Conservation (phyloP, 2,113 vertebrate genomes). For the Athene cunicularia region DNA sequence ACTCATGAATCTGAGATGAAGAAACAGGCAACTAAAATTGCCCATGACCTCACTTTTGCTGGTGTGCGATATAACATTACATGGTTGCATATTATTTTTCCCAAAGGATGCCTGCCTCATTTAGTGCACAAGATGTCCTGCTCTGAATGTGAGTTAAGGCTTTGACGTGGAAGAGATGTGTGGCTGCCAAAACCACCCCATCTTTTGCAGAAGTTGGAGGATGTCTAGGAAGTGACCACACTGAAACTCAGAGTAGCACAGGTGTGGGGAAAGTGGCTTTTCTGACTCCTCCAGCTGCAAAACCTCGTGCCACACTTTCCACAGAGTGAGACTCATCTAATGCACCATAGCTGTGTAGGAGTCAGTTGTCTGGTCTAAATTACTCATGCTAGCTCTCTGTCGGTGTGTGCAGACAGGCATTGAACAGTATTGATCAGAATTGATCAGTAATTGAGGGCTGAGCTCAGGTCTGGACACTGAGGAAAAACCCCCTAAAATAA, state of each 20-base stretch:
- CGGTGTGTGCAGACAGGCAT: neutral
- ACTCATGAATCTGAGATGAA: neutral
- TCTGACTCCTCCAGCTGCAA: neutral
- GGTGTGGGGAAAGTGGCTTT: neutral
- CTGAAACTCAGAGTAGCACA: neutral
- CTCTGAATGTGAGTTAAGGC: neutral
- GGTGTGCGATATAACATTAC: neutral
- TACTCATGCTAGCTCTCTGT: neutral
- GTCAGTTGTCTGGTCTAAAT: neutral
- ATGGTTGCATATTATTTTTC: neutral
- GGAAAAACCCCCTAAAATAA: neutral
- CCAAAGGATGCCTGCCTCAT: neutral
- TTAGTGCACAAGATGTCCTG: neutral
- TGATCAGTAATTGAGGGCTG: neutral
- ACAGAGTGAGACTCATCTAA: neutral
- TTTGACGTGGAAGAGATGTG: neutral
- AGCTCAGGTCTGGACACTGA: neutral
- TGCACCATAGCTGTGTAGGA: neutral
- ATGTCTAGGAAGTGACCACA: neutral
- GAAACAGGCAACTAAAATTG: neutral
- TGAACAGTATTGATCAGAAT: neutral
- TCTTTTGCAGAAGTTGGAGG: neutral
- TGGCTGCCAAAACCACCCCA: neutral
- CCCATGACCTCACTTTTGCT: neutral
- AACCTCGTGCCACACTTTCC: conserved; percentile 2